phyloP scores from a whole-genome alignment of 2,113 vertebrate genomes.

The Calidris pygmaea region DNA sequence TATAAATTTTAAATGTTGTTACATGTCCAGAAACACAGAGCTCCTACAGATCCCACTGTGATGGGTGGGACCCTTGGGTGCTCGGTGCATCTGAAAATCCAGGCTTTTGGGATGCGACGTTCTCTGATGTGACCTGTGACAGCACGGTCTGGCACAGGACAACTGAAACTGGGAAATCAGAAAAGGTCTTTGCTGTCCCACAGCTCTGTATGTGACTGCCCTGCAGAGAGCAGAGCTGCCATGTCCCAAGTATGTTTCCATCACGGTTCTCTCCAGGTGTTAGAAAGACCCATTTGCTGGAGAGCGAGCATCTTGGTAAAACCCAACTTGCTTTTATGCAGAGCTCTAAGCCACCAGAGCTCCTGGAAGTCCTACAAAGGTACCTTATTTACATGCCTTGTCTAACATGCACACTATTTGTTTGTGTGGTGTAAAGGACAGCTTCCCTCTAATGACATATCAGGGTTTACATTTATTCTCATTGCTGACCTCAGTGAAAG shows the following conservation, averaged over 20 bases:
- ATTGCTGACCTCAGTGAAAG: neutral
- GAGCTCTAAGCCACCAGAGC: neutral
- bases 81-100: neutral
- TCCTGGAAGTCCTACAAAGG: neutral
- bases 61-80: neutral
- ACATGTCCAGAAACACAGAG: neutral
- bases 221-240: neutral
- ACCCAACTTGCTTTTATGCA: neutral
- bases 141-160: neutral
- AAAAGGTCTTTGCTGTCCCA: neutral
- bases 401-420: neutral
- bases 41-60: neutral
- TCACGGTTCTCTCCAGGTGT: neutral
- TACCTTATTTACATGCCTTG: neutral
- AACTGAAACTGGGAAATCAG: neutral
- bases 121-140: neutral
- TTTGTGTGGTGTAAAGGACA: neutral
- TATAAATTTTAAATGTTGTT: neutral
- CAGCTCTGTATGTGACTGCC: accelerated
- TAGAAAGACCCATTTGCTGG: neutral
- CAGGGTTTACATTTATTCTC: neutral
- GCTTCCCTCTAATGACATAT: neutral
- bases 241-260: neutral
- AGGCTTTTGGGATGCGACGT: neutral
- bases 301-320: neutral